phyloP scores from a whole-genome alignment of 2,113 vertebrate species.

The Indicator maculatus region DNA sequence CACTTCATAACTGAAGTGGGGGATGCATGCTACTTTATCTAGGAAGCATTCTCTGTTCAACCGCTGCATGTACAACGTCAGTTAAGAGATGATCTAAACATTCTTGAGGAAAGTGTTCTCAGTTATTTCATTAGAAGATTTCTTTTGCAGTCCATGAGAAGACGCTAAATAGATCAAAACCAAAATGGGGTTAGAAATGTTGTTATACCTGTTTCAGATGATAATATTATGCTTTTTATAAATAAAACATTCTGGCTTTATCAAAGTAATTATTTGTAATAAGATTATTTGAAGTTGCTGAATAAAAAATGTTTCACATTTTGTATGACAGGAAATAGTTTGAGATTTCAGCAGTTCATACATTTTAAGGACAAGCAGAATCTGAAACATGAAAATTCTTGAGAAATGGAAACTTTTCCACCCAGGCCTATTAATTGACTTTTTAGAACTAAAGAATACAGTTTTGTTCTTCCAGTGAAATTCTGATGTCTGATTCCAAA shows the following conservation, averaged over 20 bases:
- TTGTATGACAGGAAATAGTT: slow-evolving; percentile 3
- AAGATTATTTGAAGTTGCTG: slow-evolving; percentile 9
- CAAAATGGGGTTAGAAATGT: slow-evolving; percentile 3
- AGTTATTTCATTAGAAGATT: not conserved
- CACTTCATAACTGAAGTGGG: not conserved
- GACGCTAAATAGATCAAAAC: slow-evolving; percentile 12
- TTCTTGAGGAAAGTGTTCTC: not conserved
- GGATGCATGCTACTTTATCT: not conserved
- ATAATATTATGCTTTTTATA: slow-evolving; percentile 39
- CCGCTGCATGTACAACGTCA: not conserved
- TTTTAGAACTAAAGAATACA: not conserved
- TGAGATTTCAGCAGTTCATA: not conserved
- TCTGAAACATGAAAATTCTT: not conserved
- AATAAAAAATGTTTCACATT: slow-evolving; percentile 7
- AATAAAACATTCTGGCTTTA: slow-evolving; percentile 55
- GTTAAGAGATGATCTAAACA: not conserved
- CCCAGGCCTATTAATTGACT: not conserved
- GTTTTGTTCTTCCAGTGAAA: not conserved
- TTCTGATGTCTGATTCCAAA: not conserved
- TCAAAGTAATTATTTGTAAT: slow-evolving; percentile 63
- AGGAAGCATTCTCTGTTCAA: not conserved
- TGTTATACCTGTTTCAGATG: not conserved
- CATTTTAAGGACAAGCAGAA: not conserved
- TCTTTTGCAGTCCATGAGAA: not conserved
- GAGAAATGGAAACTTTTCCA: not conserved